Percentiles rank a stretch among this genome's conserved stretches.
Evolutionary conservation across 2,113 vertebrate genomes (phyloP).

Genomic region (Notarius quadriscutis): DNA sequence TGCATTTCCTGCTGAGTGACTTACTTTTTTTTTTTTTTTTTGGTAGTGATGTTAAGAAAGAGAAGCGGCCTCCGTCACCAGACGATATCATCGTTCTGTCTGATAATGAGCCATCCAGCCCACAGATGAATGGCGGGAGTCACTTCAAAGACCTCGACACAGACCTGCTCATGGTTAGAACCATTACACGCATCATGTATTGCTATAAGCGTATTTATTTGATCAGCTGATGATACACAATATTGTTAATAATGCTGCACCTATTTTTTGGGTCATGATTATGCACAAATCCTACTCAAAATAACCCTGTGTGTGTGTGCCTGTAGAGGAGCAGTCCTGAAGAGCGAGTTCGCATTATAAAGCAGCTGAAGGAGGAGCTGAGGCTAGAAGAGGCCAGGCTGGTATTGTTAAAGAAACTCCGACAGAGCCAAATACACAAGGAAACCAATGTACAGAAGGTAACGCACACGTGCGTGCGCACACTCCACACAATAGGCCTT

Average conservation of each 20-base stretch:
- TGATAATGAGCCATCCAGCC: slow-evolving; percentile 86
- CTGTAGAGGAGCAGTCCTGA: slow-evolving; percentile 85
- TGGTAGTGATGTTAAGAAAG: slow-evolving; percentile 78
- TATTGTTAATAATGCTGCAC: neutral
- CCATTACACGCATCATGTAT: neutral
- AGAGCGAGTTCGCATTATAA: slow-evolving; percentile 86
- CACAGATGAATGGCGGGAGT: slow-evolving; percentile 82
- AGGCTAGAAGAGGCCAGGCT: slow-evolving; percentile 93
- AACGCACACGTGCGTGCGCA: neutral
- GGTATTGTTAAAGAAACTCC: slow-evolving; percentile 89
- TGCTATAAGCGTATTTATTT: neutral
- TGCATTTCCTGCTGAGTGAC: neutral
- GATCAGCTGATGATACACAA: slow-evolving; percentile 63
- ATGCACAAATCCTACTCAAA: neutral
- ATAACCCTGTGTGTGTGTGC: slow-evolving; percentile 22
- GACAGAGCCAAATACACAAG: slow-evolving; percentile 94
- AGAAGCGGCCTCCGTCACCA: slow-evolving; percentile 79
- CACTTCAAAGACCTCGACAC: slow-evolving; percentile 82
- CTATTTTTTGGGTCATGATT: neutral
- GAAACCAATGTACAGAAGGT: slow-evolving; percentile 87
- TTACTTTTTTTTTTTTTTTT: slow-evolving; percentile 18
- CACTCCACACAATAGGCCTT: neutral
- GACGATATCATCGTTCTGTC: slow-evolving; percentile 91
- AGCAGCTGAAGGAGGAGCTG: slow-evolving; percentile 90
- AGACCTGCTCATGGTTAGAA: slow-evolving; percentile 83